phyloP scores from a whole-genome alignment of 2,113 vertebrate species.

The Galemys pyrenaicus region DNA sequence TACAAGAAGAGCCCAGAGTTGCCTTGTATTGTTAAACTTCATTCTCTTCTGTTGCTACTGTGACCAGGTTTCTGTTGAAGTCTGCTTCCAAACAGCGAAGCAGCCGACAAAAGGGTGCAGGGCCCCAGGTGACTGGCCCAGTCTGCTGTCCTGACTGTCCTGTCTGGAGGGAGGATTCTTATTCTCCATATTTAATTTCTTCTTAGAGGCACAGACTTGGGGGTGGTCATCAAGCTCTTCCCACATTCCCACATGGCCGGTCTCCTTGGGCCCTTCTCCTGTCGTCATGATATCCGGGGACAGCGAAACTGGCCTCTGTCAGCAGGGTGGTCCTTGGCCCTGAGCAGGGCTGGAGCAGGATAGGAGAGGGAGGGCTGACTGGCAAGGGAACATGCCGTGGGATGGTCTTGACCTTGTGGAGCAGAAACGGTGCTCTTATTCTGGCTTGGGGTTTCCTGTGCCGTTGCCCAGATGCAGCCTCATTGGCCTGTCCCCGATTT shows the following conservation, averaged over 20 bases:
- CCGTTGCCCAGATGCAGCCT: not conserved
- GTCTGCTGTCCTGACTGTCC: not conserved
- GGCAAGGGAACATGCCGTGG: not conserved
- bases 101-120: not conserved
- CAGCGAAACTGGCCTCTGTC: not conserved
- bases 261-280: not conserved
- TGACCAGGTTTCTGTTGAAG: not conserved
- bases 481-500: not conserved
- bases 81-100: not conserved
- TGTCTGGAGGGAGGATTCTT: not conserved
- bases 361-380: not conserved
- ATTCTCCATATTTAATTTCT: not conserved
- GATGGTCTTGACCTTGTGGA: not conserved
- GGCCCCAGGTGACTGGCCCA: not conserved
- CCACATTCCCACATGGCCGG: not conserved
- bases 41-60: not conserved
- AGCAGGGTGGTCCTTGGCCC: not conserved
- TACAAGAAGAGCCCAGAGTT: not conserved
- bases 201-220: not conserved
- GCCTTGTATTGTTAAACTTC: not conserved
- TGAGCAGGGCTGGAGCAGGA: not conserved
- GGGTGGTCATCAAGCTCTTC: not conserved
- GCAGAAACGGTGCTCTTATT: not conserved
- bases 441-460: not conserved
- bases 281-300: not conserved